A percentile compares a stretch with the other conserved stretches of the same genome.
Evolutionary conservation across 2,888 invertebrate genomes (phyloP).

Genomic region (Fabriciana adippe): DNA sequence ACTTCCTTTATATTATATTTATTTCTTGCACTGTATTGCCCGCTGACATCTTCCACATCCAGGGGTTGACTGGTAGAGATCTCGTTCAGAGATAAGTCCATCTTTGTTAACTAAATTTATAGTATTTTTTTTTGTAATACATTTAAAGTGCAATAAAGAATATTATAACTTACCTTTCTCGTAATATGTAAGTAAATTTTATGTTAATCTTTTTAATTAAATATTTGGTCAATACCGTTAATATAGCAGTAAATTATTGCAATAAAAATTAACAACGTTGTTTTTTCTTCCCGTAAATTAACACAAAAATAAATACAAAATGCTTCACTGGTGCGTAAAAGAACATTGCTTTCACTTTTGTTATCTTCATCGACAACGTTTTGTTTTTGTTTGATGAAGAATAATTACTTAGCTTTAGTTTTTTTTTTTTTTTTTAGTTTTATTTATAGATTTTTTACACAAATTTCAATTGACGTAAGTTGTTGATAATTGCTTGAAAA

Average conservation of each 20-base stretch:
- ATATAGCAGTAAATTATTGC: neutral
- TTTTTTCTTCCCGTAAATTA: constrained; percentile 11
- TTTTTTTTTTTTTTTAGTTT: constrained; percentile 1
- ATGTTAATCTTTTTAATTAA: neutral
- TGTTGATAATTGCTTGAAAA: too few relatives aligned
- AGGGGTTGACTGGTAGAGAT: too few relatives aligned
- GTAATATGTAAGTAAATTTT: too few relatives aligned
- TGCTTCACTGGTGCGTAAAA: constrained; percentile 52
- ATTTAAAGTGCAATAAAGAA: too few relatives aligned
- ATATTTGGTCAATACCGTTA: neutral
- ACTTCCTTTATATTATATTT: too few relatives aligned
- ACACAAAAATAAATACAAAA: constrained; percentile 42
- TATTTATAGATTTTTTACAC: neutral
- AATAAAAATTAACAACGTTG: constrained; percentile 5
- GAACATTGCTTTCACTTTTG: constrained; percentile 62
- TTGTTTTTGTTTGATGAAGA: constrained; percentile 36
- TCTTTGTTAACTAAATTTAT: too few relatives aligned
- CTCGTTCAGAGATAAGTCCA: too few relatives aligned
- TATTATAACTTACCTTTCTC: too few relatives aligned
- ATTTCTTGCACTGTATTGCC: too few relatives aligned
- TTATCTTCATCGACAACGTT: constrained; percentile 49
- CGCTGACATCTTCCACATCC: too few relatives aligned
- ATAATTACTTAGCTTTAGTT: constrained; percentile 4
- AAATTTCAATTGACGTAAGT: too few relatives aligned
- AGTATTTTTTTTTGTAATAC: too few relatives aligned